Base-by-base conservation (phyloP, 2,797 vertebrate species). In the Alfaro cultratus region DNA sequence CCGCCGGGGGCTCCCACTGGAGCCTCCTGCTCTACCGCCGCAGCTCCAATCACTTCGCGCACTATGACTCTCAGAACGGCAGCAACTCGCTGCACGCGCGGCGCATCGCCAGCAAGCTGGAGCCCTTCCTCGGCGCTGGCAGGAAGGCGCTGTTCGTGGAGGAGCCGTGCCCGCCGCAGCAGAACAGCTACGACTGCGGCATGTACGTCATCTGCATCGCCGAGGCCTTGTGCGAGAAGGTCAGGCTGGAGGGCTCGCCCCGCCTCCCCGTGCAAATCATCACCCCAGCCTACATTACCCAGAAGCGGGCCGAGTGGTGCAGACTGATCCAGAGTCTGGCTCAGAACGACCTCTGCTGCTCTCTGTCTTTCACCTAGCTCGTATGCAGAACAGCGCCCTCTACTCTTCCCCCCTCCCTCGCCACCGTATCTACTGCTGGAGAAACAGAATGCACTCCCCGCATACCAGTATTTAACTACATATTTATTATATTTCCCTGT, bases 171-270 rank as follows among this genome's bases (percentile, higher is more conserved):
- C 98, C 98, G 0, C 93, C 95, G 0, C 99, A 99, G 94, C 96
- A 99, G 92, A 99, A 99, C 95, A 98, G 97, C 95, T 99, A 98
- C 31, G 98, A 99, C 96, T 99, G 99, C 55, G 98, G 99, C 90
- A 99, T 99, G 99, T 99, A 99, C 0, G 98, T 99, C 64, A 97
- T 99, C 89, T 99, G 98, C 88, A 97, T 97, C 0, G 85, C 97
- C 0, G 98, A 99, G 93, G 96, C 94, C 80, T 91, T 99, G 87
- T 99, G 98, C 74, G 96, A 97, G 74, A 93, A 89, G 77, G 94
- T 92, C 4, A 88, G 91, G 89, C 92, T 93, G 46, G 95, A 95
- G 87, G 96, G 92, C 34, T 89, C 85, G 1, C 94, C 96, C 0
- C 94, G 94, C 49, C 94, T 97, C 4, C 90, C 96, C 1, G 87